Base-by-base conservation (phyloP, 1,140 invertebrate genomes). In the Batillaria attramentaria region DNA sequence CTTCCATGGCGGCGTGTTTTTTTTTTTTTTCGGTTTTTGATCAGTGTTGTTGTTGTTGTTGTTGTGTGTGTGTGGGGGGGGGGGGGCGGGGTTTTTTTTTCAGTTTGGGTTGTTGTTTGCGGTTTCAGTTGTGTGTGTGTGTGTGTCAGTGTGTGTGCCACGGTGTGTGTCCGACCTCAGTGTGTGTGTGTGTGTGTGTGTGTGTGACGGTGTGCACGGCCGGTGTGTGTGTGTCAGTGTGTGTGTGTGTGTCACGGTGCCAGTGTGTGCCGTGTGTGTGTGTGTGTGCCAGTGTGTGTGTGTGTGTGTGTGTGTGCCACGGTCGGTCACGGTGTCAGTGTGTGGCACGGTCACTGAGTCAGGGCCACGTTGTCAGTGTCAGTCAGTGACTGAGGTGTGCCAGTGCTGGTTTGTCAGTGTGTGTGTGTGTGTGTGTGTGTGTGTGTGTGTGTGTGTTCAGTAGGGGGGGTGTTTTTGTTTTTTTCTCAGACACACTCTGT, bases 171-270 rank as follows among this genome's bases (percentile, higher is more conserved):
- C n/a, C n/a, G n/a, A n/a, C n/a, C n/a, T n/a, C n/a, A n/a, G 57
- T 60, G 57, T 60, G 57, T 60, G 57, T 60, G 57, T 60, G 57
- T 24, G 57, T 60, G 57, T 24, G 57, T 60, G 57, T 24, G 57
- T 60, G 8, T 5, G 57, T 60, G 57, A n/a, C n/a, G n/a, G n/a
- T n/a, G n/a, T n/a, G n/a, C n/a, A n/a, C n/a, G 6, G 57, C 24
- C 20, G 24, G 57, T 28, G 57, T 60, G 57, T 24, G 57, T 60
- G 57, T 24, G 57, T 60, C 20, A 6, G 8, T 13, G 57, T 24
- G 24, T 60, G 57, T 24, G 57, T 60, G 57, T n/a, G 57, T 60
- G 57, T 24, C 20, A n/a, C 20, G 20, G 57, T 60, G 57, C 20
- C 57, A 6, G 57, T 60, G n/a, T 20, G 6, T 20, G 24, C 6